Base-by-base conservation (phyloP, 1,140 invertebrate genomes). In the Camponotus vicinus region DNA sequence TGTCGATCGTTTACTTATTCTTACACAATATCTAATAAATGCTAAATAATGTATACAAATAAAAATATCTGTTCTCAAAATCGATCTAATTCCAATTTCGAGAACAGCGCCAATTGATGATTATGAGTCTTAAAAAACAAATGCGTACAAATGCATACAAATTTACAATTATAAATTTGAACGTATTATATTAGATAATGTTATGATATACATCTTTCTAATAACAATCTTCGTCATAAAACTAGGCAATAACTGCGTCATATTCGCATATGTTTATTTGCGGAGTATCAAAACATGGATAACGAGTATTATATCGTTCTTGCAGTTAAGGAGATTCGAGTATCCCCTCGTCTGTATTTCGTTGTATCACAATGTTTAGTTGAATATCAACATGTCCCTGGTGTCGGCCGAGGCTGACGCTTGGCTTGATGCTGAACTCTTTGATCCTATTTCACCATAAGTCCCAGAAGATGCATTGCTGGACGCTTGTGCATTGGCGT, bases 361-460 rank as follows among this genome's bases (percentile, higher is more conserved):
- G 55, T 55, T 21, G 13, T 83, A 83, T 83, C 79, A 83, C 79
- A 83, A 83, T 73, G 9, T 61, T 83, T 63, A 83, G 49, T 18
- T 88, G 77, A 94, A 94, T 27, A 94, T 86, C 18, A 94, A 87
- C 86, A 85, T 86, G 18, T 91, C 89, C 0, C 73, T 77, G 1
- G 92, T 93, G 55, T 93, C 84, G 2, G 49, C 52, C 4, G 13
- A 67, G 1, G 94, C 88, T 5, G 87, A 83, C 0, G 92, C 92
- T 0, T 84, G 40, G 13, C 88, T 89, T 13, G 86, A 79, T 0
- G 93, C 93, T 0, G 89, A 90, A 32, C 87, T 91, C 42, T 90
- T 89, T 2, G 83, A 77, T 42, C 59, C 78, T 6, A 92, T 71
- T 11, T 64, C 77, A 21, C 27, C 49, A 13, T 67, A 37, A 55